Evolutionary conservation across 2,888 invertebrate genomes (phyloP), one percentile per base, ranked within the genome.

Genomic region (Anodontia alba): DNA sequence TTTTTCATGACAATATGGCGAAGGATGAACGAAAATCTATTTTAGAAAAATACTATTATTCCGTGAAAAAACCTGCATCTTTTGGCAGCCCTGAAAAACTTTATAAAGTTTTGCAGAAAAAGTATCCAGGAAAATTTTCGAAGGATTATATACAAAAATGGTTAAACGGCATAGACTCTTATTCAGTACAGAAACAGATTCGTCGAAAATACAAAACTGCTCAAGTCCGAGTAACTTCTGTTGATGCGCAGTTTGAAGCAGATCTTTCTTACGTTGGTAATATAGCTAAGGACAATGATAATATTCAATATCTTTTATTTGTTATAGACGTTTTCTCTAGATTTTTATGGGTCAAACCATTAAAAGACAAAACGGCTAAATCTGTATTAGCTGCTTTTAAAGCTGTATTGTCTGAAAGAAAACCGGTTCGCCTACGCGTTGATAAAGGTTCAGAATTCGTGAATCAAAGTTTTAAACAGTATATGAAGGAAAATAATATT

Each of bases 391-490:
- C 17, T 54, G 42, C 10, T 17, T 17, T 43, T 43, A 43, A 8
- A 43, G 17, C n/a, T n/a, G 10, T 43, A 17, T 43, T 46, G 12
- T 46, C 67, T 23, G 42, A n/a, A 51, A 46, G n/a, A n/a, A n/a
- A n/a, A n/a, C n/a, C n/a, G n/a, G n/a, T n/a, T n/a, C n/a, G n/a
- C n/a, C 26, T 68, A 15, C 29, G 23, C 17, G 17, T 36, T 0
- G 75, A 75, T 49, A 75, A 75, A n/a, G 68, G 75, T 1, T 33
- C 1, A 12, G 68, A 75, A 23, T 68, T 69, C 68, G 33, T 33
- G 12, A 72, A 72, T 51, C 31, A 26, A 72, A 29, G 26, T 1
- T 17, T 72, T 7, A 72, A 72, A 29, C 15, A 36, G 8, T 54
- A 15, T n/a, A 49, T 51, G 66, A 12, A 7, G 23, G 31, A 29